phyloP scores from a whole-genome alignment of 1,140 invertebrate genomes.

The Lutraria rhynchaena region DNA sequence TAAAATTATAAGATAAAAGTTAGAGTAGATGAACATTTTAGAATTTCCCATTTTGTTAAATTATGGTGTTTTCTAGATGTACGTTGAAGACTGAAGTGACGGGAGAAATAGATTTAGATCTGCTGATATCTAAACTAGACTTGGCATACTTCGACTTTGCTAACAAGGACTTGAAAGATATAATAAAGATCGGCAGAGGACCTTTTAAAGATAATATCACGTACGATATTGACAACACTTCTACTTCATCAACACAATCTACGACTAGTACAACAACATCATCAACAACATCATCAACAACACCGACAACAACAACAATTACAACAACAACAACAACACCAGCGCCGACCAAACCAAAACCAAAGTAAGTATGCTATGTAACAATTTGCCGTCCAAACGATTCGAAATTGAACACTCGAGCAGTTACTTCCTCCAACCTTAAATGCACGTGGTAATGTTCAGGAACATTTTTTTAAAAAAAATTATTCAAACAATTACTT shows the following conservation, averaged over 20 bases:
- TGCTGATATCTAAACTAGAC: constrained; percentile 29
- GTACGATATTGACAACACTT: neutral
- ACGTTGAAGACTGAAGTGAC: constrained; percentile 47
- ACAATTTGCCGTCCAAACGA: too few relatives aligned
- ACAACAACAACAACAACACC: constrained; percentile 5
- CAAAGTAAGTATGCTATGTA: constrained; percentile 4
- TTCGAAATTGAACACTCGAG: too few relatives aligned
- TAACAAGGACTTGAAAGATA: neutral
- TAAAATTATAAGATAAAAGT: too few relatives aligned
- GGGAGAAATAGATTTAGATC: constrained; percentile 48
- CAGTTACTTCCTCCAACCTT: too few relatives aligned
- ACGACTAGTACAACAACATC: neutral
- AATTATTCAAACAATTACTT: too few relatives aligned
- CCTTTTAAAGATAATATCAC: neutral
- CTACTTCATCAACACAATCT: neutral
- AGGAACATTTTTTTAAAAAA: too few relatives aligned
- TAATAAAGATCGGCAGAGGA: neutral
- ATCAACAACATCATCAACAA: constrained; percentile 1
- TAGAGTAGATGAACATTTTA: too few relatives aligned
- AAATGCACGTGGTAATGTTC: too few relatives aligned
- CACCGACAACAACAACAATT: constrained; percentile 12
- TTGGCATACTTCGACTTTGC: too few relatives aligned
- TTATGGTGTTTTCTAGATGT: constrained; percentile 39
- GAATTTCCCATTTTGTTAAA: too few relatives aligned
- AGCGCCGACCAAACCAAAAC: constrained; percentile 22